Base-by-base conservation (phyloP, 2,797 vertebrate species). In the Melanotaenia parkinsoni region DNA sequence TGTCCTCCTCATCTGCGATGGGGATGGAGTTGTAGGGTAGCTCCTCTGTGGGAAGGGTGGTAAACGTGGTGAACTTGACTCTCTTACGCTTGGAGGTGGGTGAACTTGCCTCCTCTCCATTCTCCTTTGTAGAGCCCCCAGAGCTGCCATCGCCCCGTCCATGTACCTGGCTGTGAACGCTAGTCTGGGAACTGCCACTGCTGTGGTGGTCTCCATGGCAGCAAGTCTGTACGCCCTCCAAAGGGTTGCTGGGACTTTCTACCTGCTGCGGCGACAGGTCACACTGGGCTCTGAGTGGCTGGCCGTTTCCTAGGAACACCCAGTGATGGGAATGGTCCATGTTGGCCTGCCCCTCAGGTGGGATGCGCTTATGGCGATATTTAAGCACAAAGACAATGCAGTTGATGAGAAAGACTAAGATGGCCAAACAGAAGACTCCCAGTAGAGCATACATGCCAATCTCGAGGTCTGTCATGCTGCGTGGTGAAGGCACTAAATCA, bases 301-400 rank as follows among this genome's bases (percentile, higher is more conserved):
- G 97, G 64, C 98, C 98, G 0, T 98, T 99, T 37, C 98, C 98
- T 86, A 99, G 86, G 89, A 99, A 99, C 85, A 99, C 98, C 98
- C 98, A 99, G 89, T 99, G 98, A 85, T 99, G 98, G 3, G 98
- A 99, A 63, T 99, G 98, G 93, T 99, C 98, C 96, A 96, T 97
- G 93, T 98, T 99, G 92, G 97, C 98, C 92, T 99, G 98, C 35
- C 98, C 98, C 81, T 99, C 98, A 0, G 98, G 97, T 0, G 98
- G 98, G 84, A 99, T 97, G 47, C 98, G 94, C 91, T 99, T 99
- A 81, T 99, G 97, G 40, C 97, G 95, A 79, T 99, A 99, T 54
- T 98, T 98, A 3, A 99, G 94, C 81, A 99, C 97, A 1, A 99
- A 99, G 58, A 99, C 98, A 2, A 99, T 97, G 87, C 98, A 99